A percentile compares a stretch with the other conserved stretches of the same genome.
Conservation (phyloP, 2,797 vertebrate genomes). For the Tokudaia muenninki region DNA sequence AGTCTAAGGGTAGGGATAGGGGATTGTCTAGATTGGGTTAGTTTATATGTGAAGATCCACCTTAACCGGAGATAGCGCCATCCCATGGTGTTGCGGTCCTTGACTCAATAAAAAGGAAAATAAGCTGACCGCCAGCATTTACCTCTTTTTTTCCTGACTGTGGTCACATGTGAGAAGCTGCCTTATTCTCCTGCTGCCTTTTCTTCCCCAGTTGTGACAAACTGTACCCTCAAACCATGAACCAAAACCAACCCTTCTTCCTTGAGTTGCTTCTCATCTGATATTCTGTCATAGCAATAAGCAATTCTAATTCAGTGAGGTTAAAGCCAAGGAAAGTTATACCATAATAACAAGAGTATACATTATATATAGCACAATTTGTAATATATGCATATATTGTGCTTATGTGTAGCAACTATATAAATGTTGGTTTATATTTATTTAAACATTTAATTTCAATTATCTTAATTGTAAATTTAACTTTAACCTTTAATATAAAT, state of each 20-base stretch:
- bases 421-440: not conserved
- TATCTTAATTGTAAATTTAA: conserved; percentile 13
- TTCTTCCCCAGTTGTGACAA: not conserved
- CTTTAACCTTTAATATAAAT: conserved; percentile 2
- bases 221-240: not conserved
- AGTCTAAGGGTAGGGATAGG: not conserved
- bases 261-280: not conserved
- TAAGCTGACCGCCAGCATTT: not conserved
- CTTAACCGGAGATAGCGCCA: not conserved
- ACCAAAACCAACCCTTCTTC: not conserved
- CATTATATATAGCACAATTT: not conserved
- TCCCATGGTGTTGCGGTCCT: not conserved
- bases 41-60: not conserved
- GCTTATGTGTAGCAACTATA: not conserved
- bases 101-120: not conserved
- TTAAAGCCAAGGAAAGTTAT: conserved; percentile 18
- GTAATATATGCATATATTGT: not conserved
- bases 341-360: not conserved
- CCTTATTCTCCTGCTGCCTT: not conserved
- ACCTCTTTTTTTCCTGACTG: not conserved
- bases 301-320: not conserved
- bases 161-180: not conserved
- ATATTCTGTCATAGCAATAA: not conserved
- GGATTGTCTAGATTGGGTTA: not conserved
- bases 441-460: not conserved